phyloP scores from a whole-genome alignment of 2,797 vertebrate genomes.

The Sphaeramia orbicularis region DNA sequence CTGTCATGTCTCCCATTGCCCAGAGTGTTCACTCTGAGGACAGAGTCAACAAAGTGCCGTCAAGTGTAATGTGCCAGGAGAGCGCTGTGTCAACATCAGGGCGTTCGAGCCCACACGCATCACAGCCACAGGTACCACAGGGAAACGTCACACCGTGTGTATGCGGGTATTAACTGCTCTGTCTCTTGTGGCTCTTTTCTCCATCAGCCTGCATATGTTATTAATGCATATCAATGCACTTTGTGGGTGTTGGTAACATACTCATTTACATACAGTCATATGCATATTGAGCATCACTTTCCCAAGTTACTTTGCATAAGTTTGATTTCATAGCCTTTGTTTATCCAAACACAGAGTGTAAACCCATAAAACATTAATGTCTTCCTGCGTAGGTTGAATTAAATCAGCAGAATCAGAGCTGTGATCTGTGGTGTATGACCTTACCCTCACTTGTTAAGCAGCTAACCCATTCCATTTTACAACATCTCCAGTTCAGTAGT shows the following conservation, averaged over 20 bases:
- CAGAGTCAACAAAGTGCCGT: slow-evolving; percentile 40
- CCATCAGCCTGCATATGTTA: slow-evolving; percentile 50
- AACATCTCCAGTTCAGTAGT: slow-evolving; percentile 54
- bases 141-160: slow-evolving; percentile 16
- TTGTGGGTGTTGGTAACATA: slow-evolving; percentile 57
- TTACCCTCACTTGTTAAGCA: slow-evolving; percentile 61
- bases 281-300: slow-evolving; percentile 56
- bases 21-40: slow-evolving; percentile 39
- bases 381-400: slow-evolving; percentile 42
- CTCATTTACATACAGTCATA: slow-evolving; percentile 63
- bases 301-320: slow-evolving; percentile 42
- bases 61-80: slow-evolving; percentile 54
- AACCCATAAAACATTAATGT: slow-evolving; percentile 34
- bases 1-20: slow-evolving; percentile 36
- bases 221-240: slow-evolving; percentile 61
- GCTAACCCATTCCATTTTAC: slow-evolving; percentile 60
- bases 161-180: slow-evolving; percentile 12
- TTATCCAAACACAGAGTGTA: slow-evolving; percentile 32
- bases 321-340: slow-evolving; percentile 50
- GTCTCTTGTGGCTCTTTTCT: slow-evolving; percentile 39
- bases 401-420: slow-evolving; percentile 37
- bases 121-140: slow-evolving; percentile 38
- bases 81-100: slow-evolving; percentile 55
- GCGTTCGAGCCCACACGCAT: slow-evolving; percentile 22
- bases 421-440: slow-evolving; percentile 53